A percentile compares a stretch with the other conserved stretches of the same genome.
Conservation (phyloP, 2,113 vertebrate genomes). For the Antennarius striatus region DNA sequence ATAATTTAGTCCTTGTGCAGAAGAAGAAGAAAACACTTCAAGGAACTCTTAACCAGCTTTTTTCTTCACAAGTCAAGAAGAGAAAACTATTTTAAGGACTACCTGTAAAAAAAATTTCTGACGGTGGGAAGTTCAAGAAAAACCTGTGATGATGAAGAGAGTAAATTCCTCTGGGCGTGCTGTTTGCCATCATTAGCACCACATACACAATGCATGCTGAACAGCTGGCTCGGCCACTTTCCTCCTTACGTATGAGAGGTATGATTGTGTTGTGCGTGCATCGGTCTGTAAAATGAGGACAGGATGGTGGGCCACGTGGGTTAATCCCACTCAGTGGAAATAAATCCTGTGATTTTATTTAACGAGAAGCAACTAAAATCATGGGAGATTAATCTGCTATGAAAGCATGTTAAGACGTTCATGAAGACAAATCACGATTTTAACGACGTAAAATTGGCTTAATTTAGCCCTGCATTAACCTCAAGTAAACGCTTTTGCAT, state of each 20-base stretch:
- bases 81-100: not conserved
- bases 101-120: conserved; percentile 21
- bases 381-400: conserved; percentile 35
- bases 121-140: conserved; percentile 13
- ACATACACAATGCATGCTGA: not conserved
- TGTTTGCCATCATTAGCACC: conserved; percentile 32
- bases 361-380: conserved; percentile 20
- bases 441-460: too few relatives aligned
- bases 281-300: too few relatives aligned
- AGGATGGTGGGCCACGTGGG: conserved; percentile 10
- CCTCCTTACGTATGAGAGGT: not conserved
- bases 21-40: too few relatives aligned
- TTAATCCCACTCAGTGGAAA: conserved; percentile 45
- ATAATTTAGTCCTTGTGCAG: too few relatives aligned
- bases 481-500: too few relatives aligned
- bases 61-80: too few relatives aligned
- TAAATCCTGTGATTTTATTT: conserved; percentile 57
- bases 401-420: conserved; percentile 1
- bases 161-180: not conserved
- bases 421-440: too few relatives aligned
- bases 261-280: conserved; percentile 7
- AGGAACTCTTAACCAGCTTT: too few relatives aligned
- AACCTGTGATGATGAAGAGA: conserved; percentile 41
- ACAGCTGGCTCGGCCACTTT: not conserved
- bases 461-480: too few relatives aligned